Percentiles rank a stretch among this genome's conserved stretches.
Evolutionary conservation across 2,113 vertebrate genomes (phyloP).

Genomic region (Nothobranchius kuhntae): DNA sequence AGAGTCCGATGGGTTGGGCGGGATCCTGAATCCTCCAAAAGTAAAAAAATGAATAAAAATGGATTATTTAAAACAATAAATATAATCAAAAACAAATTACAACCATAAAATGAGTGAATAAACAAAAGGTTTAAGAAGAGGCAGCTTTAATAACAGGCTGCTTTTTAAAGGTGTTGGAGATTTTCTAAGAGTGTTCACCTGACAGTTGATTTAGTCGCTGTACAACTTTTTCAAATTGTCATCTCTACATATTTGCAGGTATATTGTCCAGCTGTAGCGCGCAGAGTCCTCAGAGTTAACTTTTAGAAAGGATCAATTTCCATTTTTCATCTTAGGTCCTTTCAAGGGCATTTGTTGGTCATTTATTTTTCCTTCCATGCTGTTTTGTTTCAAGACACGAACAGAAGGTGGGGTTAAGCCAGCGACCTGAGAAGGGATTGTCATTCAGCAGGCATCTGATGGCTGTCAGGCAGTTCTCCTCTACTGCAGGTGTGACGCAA

Average conservation of each 20-base stretch:
- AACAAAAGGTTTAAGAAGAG: too few species aligned
- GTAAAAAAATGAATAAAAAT: too few species aligned
- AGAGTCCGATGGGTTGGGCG: too few species aligned
- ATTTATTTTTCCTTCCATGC: neutral
- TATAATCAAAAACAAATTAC: too few species aligned
- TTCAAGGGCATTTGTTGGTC: slow-evolving; percentile 51
- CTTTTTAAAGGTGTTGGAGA: too few species aligned
- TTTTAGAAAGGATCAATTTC: neutral
- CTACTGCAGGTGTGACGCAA: slow-evolving; percentile 75
- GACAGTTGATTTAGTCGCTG: too few species aligned
- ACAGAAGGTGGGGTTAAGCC: slow-evolving; percentile 13
- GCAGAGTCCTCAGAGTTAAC: neutral
- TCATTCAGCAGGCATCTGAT: slow-evolving; percentile 71
- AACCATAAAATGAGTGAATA: too few species aligned
- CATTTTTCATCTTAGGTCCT: neutral
- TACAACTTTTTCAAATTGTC: too few species aligned
- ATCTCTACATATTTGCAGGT: neutral
- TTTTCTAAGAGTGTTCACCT: too few species aligned
- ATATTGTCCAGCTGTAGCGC: neutral
- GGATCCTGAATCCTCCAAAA: too few species aligned
- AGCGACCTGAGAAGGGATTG: slow-evolving; percentile 65
- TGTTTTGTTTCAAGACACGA: neutral
- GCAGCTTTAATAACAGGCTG: too few species aligned
- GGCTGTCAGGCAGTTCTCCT: slow-evolving; percentile 71
- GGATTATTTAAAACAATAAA: too few species aligned